Conservation (phyloP, 2,797 vertebrate species). For the Acanthiza pusilla region DNA sequence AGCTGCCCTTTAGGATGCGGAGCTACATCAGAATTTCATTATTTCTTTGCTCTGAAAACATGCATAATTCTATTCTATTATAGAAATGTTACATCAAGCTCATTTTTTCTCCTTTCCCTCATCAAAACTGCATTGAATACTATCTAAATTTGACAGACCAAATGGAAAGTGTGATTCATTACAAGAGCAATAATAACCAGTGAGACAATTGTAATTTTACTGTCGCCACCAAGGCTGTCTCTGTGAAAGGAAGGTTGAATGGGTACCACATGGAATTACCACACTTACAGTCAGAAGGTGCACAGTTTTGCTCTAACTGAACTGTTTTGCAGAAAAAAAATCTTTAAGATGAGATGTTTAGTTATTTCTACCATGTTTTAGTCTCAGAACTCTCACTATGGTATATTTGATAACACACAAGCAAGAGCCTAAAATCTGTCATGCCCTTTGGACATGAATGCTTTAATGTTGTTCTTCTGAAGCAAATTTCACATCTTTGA, state of each 20-base stretch:
- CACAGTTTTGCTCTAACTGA: background rate
- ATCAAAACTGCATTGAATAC: background rate
- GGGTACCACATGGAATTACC: background rate
- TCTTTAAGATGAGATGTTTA: background rate
- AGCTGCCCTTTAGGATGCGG: background rate
- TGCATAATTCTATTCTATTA: background rate
- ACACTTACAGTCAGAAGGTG: background rate
- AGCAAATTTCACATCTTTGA: background rate
- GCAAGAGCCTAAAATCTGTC: background rate
- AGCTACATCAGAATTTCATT: background rate
- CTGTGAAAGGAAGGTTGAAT: background rate
- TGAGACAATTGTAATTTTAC: background rate
- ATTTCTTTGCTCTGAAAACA: background rate
- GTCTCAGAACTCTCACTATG: background rate
- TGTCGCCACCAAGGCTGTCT: background rate
- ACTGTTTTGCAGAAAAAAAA: background rate
- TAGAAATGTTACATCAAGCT: background rate
- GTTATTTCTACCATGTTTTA: background rate
- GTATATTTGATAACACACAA: background rate
- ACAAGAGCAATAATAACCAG: background rate
- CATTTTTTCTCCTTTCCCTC: background rate
- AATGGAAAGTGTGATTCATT: background rate
- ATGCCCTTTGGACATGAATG: background rate
- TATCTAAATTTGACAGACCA: constrained; percentile 2
- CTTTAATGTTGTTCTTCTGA: background rate